Evolutionary conservation across 2,888 invertebrate genomes (phyloP), one percentile per base, ranked within the genome.

Genomic region (Psococerastis gibbosa): DNA sequence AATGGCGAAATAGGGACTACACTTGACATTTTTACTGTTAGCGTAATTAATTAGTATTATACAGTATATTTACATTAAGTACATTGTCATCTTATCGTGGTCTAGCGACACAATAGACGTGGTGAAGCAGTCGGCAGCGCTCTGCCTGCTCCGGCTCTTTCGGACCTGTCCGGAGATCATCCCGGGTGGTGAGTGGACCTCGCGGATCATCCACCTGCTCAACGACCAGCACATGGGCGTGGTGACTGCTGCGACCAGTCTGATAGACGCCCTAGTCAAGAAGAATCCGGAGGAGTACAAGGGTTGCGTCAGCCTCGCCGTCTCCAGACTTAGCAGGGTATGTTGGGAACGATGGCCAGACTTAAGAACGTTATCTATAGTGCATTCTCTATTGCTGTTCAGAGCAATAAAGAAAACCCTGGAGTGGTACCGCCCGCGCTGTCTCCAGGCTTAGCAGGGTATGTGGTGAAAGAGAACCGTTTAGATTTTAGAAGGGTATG

Each of bases 201-300:
- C 95, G 9, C 75, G 98, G 48, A 97, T 99, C 52, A 94, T 99
- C 54, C 98, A 98, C 65, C 71, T 98, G 50, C 69, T 98, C 51
- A 98, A 98, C 66, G 98, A 98, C 64, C 94, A 97, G 59, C 97
- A 98, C 60, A 85, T 98, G 79, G 98, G 98, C 49, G 98, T 98
- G 43, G 98, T 99, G 1, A 99, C 98, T 16, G 94, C 98, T 43
- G 97, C 97, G 33, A 92, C 91, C 46, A 95, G 95, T 52, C 69
- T 98, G 46, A 97, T 98, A 56, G 97, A 98, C 69, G 89, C 94
- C 42, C 74, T 99, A 48, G 97, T 98, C 17, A 97, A 95, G 67
- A 87, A 89, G 60, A 97, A 92, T 66, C 95, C 98, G 15, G 97
- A 98, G 49, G 98, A 98, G 64, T 99, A 98, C 61, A 98, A 97